A percentile compares a stretch with the other conserved stretches of the same genome.
Evolutionary conservation across 2,797 vertebrate species (phyloP).

Genomic region (Mormyrus hasselquistii): DNA sequence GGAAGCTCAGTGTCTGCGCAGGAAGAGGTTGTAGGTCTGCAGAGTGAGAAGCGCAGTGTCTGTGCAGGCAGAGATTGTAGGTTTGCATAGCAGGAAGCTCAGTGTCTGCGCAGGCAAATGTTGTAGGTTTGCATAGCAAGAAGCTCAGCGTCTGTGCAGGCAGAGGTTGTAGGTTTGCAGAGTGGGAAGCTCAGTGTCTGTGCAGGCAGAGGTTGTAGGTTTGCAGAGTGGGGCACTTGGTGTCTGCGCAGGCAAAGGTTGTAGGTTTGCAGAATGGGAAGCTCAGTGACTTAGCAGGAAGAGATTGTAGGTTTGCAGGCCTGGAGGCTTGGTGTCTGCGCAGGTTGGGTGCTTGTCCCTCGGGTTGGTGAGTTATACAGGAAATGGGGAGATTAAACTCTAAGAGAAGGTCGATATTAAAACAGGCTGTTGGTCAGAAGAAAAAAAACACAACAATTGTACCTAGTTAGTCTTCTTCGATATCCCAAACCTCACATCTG

Average conservation of each 20-base stretch:
- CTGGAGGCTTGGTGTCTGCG: background rate
- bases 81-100: background rate
- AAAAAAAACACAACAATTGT: background rate
- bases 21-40: background rate
- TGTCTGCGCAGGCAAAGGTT: background rate
- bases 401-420: background rate
- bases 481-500: background rate
- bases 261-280: background rate
- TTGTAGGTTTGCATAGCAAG: background rate
- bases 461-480: background rate
- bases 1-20: background rate
- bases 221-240: no score
- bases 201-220: background rate
- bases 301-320: background rate
- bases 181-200: background rate
- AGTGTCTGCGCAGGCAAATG: background rate
- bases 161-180: background rate
- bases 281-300: background rate
- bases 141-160: background rate
- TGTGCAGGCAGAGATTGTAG: background rate
- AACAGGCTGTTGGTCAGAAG: background rate
- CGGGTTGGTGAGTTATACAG: background rate
- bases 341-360: background rate
- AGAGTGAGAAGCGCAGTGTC: rapidly evolving
- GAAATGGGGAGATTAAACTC: background rate